phyloP scores from a whole-genome alignment of 2,113 vertebrate genomes.

The Megaptera novaeangliae region DNA sequence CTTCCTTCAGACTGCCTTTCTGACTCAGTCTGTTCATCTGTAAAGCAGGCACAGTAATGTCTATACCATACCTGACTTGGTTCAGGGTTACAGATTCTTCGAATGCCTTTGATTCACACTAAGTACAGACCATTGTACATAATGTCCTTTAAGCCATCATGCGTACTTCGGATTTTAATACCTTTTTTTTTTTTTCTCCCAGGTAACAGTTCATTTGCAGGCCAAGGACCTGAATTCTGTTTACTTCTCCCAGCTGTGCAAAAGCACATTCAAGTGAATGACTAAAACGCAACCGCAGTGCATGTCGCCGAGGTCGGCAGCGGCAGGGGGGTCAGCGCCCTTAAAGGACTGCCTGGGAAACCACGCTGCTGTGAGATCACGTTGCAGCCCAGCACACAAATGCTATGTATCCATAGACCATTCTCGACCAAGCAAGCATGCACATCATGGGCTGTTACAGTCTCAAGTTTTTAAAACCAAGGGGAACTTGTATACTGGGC shows the following conservation, averaged over 20 bases:
- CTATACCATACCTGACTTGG: background rate
- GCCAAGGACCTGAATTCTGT: conserved; percentile 66
- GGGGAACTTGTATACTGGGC: conserved; percentile 74
- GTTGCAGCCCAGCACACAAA: conserved; percentile 70
- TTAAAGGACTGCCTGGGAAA: conserved; percentile 72
- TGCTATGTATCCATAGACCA: conserved; percentile 68
- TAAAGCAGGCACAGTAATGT: background rate
- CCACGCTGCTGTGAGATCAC: conserved; percentile 71
- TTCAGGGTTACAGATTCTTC: background rate
- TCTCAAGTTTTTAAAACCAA: conserved; percentile 80
- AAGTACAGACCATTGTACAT: background rate
- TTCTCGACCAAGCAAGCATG: conserved; percentile 81
- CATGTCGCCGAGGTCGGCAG: conserved; percentile 78
- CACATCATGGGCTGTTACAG: conserved; percentile 70
- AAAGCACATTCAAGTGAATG: conserved; percentile 75
- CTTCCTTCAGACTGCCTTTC: background rate
- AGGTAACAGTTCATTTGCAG: conserved; percentile 63
- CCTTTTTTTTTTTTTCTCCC: background rate
- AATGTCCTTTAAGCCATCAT: background rate
- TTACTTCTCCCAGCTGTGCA: conserved; percentile 75
- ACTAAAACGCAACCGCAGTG: conserved; percentile 72
- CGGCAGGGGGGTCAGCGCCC: conserved; percentile 61
- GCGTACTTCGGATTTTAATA: background rate
- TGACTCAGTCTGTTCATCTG: background rate
- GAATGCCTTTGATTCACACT: background rate